Percentiles rank a stretch among this genome's conserved stretches.
Conservation (phyloP, 2,888 invertebrate species). For the Gasteruption jaculator region DNA sequence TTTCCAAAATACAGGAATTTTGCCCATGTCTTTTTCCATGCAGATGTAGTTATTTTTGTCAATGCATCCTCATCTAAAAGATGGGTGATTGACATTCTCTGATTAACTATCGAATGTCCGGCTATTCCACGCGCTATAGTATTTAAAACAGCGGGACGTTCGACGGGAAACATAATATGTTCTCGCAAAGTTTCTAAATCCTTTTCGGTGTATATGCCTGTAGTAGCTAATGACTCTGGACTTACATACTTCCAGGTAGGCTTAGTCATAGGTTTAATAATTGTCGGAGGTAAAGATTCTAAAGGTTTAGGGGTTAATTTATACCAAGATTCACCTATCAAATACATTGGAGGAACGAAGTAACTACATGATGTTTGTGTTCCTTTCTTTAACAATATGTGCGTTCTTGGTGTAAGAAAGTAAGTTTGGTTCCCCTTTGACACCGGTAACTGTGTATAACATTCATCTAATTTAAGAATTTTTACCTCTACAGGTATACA, state of each 20-base stretch:
- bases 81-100: constrained; percentile 9
- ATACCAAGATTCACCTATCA: constrained; percentile 24
- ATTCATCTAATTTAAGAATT: constrained; percentile 17
- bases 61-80: constrained; percentile 17
- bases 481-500: constrained; percentile 25
- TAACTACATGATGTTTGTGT: constrained; percentile 23
- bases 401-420: constrained; percentile 25
- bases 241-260: constrained; percentile 22
- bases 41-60: constrained; percentile 11
- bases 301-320: constrained; percentile 16
- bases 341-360: constrained; percentile 22
- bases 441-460: constrained; percentile 28
- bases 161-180: constrained; percentile 20
- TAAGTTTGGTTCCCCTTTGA: constrained; percentile 6
- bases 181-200: constrained; percentile 16
- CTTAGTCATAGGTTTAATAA: constrained; percentile 15
- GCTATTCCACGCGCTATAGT: constrained; percentile 14
- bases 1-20: no score
- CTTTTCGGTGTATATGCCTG: constrained; percentile 19
- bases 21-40: constrained; percentile 9
- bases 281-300: constrained; percentile 9
- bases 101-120: constrained; percentile 1
- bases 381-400: constrained; percentile 22
- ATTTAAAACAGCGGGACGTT: constrained; percentile 15
- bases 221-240: constrained; percentile 17